A percentile compares a stretch with the other conserved stretches of the same genome.
Conservation (phyloP, 2,113 vertebrate genomes). For the Grammomys dolichurus region DNA sequence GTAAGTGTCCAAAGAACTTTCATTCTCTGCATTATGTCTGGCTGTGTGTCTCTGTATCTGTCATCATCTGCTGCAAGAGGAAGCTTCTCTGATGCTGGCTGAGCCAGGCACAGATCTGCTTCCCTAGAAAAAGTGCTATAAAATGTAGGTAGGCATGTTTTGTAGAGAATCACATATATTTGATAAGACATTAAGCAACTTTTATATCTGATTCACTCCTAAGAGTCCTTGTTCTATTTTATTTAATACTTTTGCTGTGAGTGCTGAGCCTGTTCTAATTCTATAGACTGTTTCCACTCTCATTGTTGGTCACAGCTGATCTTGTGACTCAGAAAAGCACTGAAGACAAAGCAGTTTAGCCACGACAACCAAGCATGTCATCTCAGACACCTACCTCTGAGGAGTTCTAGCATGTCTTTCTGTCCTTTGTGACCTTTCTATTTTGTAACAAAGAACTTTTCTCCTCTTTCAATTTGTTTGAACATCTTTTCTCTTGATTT, state of each 20-base stretch:
- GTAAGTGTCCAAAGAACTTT: not conserved
- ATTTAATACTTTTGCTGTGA: not conserved
- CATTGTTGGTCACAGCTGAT: not conserved
- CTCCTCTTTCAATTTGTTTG: not conserved
- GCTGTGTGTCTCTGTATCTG: not conserved
- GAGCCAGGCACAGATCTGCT: not conserved
- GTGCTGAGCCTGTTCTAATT: not conserved
- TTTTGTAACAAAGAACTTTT: not conserved
- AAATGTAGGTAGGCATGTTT: not conserved
- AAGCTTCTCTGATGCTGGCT: not conserved
- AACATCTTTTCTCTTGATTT: not conserved
- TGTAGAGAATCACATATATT: not conserved
- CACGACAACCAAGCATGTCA: no score
- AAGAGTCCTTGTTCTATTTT: not conserved
- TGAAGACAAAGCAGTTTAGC: not conserved
- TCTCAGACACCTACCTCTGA: not conserved
- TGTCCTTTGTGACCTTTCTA: no score
- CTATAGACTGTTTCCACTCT: not conserved
- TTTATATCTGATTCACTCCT: not conserved
- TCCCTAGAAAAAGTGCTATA: not conserved
- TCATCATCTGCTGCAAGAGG: not conserved
- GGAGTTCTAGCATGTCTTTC: not conserved
- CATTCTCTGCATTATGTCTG: not conserved
- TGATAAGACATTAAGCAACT: not conserved
- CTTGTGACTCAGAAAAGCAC: not conserved